Percentiles rank a stretch among this genome's conserved stretches.
Conservation (phyloP, 2,113 vertebrate species). For the Dasyprocta punctata region DNA sequence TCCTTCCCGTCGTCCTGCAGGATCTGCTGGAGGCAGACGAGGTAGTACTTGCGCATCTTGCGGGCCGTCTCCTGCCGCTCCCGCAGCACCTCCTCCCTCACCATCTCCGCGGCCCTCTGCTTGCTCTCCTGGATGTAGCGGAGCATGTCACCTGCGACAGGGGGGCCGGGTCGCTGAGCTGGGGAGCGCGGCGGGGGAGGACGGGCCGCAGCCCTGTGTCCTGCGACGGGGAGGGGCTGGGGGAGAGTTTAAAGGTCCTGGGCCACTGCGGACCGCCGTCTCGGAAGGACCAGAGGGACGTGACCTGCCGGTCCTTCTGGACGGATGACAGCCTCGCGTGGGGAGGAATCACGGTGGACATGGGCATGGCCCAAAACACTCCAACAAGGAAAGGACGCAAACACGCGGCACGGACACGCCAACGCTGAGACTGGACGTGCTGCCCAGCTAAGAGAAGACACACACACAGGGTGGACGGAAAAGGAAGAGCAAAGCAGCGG, state of each 20-base stretch:
- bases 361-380: not conserved
- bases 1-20: constrained; percentile 91
- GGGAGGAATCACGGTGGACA: not conserved
- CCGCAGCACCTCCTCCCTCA: constrained; percentile 91
- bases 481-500: not conserved
- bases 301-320: not conserved
- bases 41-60: constrained; percentile 94
- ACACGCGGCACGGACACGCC: not conserved
- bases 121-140: constrained; percentile 95
- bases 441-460: not conserved
- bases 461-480: not conserved
- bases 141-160: constrained; percentile 93
- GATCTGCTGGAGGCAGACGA: constrained; percentile 95
- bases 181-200: no score
- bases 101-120: constrained; percentile 93
- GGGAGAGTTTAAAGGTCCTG: not conserved
- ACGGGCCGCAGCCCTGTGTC: not conserved
- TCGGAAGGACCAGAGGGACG: not conserved
- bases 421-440: not conserved
- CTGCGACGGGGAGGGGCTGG: not conserved
- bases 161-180: no score
- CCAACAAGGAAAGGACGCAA: not conserved
- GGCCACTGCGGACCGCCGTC: not conserved
- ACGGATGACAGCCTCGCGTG: not conserved
- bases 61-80: constrained; percentile 94